phyloP scores from a whole-genome alignment of 2,888 invertebrate species.

The Ditula angustiorana region DNA sequence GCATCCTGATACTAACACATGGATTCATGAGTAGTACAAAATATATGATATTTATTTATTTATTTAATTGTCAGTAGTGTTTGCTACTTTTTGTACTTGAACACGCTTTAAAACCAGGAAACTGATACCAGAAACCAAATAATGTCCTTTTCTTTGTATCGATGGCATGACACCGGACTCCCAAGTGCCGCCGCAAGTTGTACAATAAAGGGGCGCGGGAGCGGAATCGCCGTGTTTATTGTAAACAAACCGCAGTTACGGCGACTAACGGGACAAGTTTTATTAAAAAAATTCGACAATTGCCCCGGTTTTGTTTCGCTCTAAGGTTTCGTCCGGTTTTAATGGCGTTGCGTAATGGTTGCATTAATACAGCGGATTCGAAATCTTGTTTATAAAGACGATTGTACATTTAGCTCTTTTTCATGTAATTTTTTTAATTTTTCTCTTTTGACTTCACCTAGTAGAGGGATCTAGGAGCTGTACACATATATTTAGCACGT shows the following conservation, averaged over 20 bases:
- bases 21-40: no score
- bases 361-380: not conserved
- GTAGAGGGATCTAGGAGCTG: no score
- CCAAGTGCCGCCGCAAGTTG: constrained; percentile 11
- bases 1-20: no score
- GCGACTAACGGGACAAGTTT: constrained; percentile 34
- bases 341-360: constrained; percentile 14
- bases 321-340: constrained; percentile 2
- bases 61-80: no score
- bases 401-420: not conserved
- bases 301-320: not conserved
- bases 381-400: not conserved
- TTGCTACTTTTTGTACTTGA: no score
- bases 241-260: constrained; percentile 36
- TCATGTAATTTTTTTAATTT: not conserved
- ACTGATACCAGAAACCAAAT: no score
- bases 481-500: no score
- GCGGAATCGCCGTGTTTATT: constrained; percentile 27
- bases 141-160: not conserved
- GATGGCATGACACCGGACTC: not conserved
- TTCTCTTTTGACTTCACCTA: no score
- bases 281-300: constrained; percentile 40
- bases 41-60: no score
- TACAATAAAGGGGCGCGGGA: constrained; percentile 30
- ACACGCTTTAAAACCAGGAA: no score